Percentiles rank a stretch among this genome's conserved stretches.
phyloP scores from a whole-genome alignment of 2,888 invertebrate genomes.

The Meteorus cinctellus region DNA sequence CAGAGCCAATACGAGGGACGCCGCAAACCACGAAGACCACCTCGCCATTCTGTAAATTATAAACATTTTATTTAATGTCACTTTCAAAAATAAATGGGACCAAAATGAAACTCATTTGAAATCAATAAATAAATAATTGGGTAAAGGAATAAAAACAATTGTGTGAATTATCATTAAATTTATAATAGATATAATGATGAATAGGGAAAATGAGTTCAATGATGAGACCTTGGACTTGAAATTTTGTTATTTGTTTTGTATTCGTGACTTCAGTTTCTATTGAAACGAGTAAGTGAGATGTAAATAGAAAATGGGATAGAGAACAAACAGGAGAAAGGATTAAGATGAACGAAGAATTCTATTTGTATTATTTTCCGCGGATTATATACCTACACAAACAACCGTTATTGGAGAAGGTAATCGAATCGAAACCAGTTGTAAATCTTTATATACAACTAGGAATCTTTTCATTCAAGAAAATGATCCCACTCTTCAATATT shows the following conservation, averaged over 20 bases:
- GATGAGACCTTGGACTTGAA: conserved; percentile 41
- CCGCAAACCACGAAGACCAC: conserved; percentile 59
- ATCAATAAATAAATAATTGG: background rate
- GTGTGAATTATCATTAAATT: background rate
- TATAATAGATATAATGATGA: background rate
- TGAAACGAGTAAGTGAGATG: background rate
- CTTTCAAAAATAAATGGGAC: conserved; percentile 35
- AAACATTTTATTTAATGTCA: conserved; percentile 37
- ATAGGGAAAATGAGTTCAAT: background rate
- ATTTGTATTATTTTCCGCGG: background rate
- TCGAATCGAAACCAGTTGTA: background rate
- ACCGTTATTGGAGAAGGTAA: conserved; percentile 29
- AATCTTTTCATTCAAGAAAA: conserved; percentile 13
- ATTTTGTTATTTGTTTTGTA: background rate
- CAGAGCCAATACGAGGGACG: conserved; percentile 58
- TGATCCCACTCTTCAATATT: background rate
- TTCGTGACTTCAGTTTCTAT: conserved; percentile 16
- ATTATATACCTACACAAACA: conserved; percentile 2
- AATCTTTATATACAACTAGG: background rate
- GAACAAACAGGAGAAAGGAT: conserved; percentile 19
- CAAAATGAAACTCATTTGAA: conserved; percentile 8
- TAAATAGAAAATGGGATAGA: background rate
- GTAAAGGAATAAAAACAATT: background rate
- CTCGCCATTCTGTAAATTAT: conserved; percentile 62
- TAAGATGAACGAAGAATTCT: conserved; percentile 5